phyloP scores from a whole-genome alignment of 1,140 invertebrate genomes.

The Charaxes varanes region DNA sequence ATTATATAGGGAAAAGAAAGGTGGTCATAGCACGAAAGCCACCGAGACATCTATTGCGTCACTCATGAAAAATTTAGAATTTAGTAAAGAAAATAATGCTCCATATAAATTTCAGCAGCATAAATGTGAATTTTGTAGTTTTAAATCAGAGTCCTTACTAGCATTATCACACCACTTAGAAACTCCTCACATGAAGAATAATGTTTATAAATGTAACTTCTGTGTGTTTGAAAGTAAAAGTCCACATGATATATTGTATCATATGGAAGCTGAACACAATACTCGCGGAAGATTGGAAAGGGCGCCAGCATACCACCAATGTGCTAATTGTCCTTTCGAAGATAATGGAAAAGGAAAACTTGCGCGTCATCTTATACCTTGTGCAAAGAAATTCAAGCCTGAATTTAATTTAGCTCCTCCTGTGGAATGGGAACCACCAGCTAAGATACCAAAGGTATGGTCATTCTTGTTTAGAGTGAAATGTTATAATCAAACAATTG shows the following conservation, averaged over 20 bases:
- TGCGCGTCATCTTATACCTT: conserved; percentile 90
- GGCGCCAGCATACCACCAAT: conserved; percentile 92
- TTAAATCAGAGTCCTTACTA: conserved; percentile 91
- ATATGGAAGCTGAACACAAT: conserved; percentile 93
- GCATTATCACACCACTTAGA: conserved; percentile 93
- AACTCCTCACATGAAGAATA: conserved; percentile 93
- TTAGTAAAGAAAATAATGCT: conserved; percentile 92
- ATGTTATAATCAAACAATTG: no score
- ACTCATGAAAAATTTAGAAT: conserved; percentile 87
- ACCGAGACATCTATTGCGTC: conserved; percentile 87
- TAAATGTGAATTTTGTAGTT: conserved; percentile 93
- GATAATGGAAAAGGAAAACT: conserved; percentile 96
- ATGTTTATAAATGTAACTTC: conserved; percentile 91
- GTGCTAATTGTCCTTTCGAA: conserved; percentile 95
- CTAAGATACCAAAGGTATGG: conserved; percentile 89
- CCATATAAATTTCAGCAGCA: conserved; percentile 86
- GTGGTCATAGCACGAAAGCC: conserved; percentile 78
- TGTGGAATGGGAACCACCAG: conserved; percentile 92
- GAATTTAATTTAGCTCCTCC: conserved; percentile 89
- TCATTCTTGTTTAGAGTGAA: no score
- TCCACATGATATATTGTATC: conserved; percentile 91
- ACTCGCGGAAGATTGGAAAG: conserved; percentile 87
- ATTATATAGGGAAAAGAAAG: conserved; percentile 76
- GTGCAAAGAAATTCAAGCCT: conserved; percentile 92
- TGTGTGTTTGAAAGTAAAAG: conserved; percentile 88